phyloP scores from a whole-genome alignment of 2,888 invertebrate species.

The Eristalis intricaria region DNA sequence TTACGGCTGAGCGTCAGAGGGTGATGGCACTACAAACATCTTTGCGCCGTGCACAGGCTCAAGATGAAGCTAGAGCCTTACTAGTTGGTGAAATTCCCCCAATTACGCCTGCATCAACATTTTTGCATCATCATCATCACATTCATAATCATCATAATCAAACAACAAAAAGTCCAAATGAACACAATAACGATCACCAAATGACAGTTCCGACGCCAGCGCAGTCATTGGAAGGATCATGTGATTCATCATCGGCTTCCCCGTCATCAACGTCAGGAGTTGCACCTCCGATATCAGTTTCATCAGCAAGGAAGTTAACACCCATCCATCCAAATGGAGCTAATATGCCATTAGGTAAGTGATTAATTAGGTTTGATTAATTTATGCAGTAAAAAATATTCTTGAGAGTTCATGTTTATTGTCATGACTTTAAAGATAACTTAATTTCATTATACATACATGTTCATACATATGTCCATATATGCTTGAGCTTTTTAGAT shows the following conservation, averaged over 20 bases:
- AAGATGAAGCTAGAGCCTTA: conserved; percentile 87
- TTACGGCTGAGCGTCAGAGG: conserved; percentile 92
- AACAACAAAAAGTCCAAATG: conserved; percentile 73
- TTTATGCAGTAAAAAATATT: not conserved
- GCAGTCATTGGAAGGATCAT: conserved; percentile 81
- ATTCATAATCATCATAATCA: conserved; percentile 81
- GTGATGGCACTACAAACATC: conserved; percentile 96
- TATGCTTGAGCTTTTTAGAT: no score
- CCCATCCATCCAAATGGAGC: conserved; percentile 82
- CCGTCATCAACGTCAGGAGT: conserved; percentile 83
- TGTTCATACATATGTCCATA: no score
- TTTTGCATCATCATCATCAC: conserved; percentile 78
- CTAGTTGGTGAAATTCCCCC: conserved; percentile 83
- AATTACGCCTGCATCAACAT: conserved; percentile 75
- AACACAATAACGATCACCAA: conserved; percentile 78
- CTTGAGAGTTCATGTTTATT: not conserved
- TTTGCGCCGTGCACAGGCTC: conserved; percentile 90
- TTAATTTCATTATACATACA: no score
- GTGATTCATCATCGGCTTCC: conserved; percentile 85
- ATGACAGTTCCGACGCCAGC: conserved; percentile 80
- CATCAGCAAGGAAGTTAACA: conserved; percentile 81
- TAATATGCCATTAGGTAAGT: conserved; percentile 79
- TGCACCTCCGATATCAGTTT: conserved; percentile 77
- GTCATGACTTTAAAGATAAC: no score
- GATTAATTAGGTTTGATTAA: not conserved